Evolutionary conservation across 1,140 invertebrate species (phyloP).

Genomic region (Sarcophaga peregrina): DNA sequence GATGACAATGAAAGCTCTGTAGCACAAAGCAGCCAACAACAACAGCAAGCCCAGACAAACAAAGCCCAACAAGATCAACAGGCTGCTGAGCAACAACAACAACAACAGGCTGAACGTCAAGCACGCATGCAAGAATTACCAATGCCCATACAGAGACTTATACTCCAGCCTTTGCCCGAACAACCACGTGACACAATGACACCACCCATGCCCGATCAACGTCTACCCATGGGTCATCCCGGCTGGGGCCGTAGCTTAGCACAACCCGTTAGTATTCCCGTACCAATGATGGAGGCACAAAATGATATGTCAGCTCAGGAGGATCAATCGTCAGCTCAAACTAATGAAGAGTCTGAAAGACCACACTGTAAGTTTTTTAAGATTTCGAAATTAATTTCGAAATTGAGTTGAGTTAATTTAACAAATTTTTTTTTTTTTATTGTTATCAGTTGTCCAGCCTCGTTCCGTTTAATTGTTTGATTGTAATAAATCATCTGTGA

Average conservation of each 20-base stretch:
- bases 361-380: conserved; percentile 71
- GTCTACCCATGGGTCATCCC: conserved; percentile 67
- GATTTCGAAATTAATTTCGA: not conserved
- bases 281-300: conserved; percentile 69
- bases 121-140: conserved; percentile 51
- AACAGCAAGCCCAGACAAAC: conserved; percentile 54
- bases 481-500: conserved; percentile 41
- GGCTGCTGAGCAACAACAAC: conserved; percentile 50
- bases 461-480: conserved; percentile 74
- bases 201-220: conserved; percentile 64
- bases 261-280: conserved; percentile 69
- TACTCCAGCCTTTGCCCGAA: conserved; percentile 63
- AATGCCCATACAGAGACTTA: conserved; percentile 59
- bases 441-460: conserved; percentile 72
- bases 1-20: conserved; percentile 55
- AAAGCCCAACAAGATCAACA: conserved; percentile 56
- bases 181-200: conserved; percentile 65
- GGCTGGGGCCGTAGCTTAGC: conserved; percentile 67
- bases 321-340: conserved; percentile 57
- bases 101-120: conserved; percentile 48
- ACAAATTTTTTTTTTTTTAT: conserved; percentile 3
- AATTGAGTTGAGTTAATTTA: too few species aligned
- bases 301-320: conserved; percentile 58
- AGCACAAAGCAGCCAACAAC: conserved; percentile 42
- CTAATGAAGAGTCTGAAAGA: conserved; percentile 67